These are phyloP conservation scores for Eupithecia pulchellata DNA, from an alignment of 2,888 invertebrate genomes.

Conservation along the genomic window DNA sequence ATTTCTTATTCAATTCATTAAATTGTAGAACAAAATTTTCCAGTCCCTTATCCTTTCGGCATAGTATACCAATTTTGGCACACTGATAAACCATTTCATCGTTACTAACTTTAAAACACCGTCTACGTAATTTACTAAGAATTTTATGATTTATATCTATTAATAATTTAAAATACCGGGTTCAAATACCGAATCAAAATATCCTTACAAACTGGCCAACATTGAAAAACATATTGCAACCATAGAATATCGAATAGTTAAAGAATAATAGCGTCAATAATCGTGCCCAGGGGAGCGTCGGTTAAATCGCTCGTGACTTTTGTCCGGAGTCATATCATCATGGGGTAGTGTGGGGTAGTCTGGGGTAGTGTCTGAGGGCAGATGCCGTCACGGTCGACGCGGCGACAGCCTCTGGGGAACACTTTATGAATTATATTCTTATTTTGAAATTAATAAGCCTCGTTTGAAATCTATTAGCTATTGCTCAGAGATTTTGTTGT, in stretches of 20 bases:
- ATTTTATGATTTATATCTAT: background rate
- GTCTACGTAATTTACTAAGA: background rate
- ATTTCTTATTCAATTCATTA: background rate
- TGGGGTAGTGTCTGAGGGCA: constrained; percentile 56
- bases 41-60: background rate
- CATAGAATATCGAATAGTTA: constrained; percentile 51
- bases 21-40: background rate
- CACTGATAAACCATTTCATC: background rate
- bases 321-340: constrained; percentile 48
- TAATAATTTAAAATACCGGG: background rate
- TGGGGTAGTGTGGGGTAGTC: constrained; percentile 33
- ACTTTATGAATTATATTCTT: constrained; percentile 30
- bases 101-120: background rate
- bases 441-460: constrained; percentile 35
- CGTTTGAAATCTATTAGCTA: background rate
- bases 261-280: constrained; percentile 56
- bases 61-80: background rate
- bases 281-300: constrained; percentile 65
- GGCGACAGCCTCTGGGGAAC: constrained; percentile 38
- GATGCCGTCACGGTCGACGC: constrained; percentile 64
- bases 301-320: constrained; percentile 71
- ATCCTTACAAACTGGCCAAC: background rate
- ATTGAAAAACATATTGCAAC: constrained; percentile 27
- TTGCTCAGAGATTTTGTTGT: background rate
- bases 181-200: background rate